Conservation (phyloP, 2,113 vertebrate genomes). For the Megaceryle torquata region DNA sequence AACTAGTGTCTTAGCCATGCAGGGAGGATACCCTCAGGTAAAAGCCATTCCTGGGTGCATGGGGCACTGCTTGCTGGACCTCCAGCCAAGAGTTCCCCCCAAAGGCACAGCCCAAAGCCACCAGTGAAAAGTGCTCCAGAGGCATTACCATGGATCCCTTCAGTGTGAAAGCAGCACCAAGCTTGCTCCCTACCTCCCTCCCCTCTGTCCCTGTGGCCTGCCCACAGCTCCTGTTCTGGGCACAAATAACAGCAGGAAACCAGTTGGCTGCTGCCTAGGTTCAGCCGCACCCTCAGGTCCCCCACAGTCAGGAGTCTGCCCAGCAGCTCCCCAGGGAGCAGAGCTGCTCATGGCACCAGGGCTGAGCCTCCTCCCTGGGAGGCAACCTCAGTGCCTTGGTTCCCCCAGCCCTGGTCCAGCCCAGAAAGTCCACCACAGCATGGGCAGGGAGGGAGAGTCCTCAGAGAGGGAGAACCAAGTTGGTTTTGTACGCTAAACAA, state of each 20-base stretch:
- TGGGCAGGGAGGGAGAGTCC: accelerated
- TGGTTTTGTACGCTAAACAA: not conserved
- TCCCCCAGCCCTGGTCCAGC: not conserved
- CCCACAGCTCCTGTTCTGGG: not conserved
- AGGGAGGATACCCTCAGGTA: not conserved
- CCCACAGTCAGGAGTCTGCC: not conserved
- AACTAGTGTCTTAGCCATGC: not conserved
- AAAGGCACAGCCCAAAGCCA: not conserved
- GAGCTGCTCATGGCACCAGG: not conserved
- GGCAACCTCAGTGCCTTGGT: not conserved
- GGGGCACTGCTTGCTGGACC: not conserved
- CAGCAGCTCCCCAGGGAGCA: not conserved
- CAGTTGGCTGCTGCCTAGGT: not conserved
- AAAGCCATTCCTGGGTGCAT: not conserved
- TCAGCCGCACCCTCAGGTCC: not conserved
- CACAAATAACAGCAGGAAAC: not conserved
- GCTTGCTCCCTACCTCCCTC: not conserved
- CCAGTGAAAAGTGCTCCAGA: not conserved
- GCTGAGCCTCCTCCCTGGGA: not conserved
- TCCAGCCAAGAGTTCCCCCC: not conserved
- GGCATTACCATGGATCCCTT: not conserved
- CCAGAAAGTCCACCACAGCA: not conserved
- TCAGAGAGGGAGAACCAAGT: not conserved
- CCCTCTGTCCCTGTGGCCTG: not conserved
- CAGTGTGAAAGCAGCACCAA: not conserved